A percentile compares a stretch with the other conserved stretches of the same genome.
Evolutionary conservation across 2,113 vertebrate genomes (phyloP).

Genomic region (Pipra filicauda): DNA sequence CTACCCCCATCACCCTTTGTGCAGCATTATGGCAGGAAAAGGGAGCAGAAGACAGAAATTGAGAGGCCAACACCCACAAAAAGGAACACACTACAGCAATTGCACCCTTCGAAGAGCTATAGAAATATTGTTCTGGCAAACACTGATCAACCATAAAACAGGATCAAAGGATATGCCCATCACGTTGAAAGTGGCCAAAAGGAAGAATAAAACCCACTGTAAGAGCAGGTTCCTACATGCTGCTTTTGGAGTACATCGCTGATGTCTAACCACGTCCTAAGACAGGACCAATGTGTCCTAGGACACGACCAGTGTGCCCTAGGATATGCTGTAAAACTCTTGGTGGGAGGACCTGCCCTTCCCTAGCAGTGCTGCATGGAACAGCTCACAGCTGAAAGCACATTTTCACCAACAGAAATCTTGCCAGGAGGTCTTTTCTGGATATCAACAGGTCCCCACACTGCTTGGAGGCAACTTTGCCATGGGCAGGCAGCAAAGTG

Average conservation of each 20-base stretch:
- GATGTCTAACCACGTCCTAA: fast-evolving
- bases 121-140: background rate
- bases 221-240: background rate
- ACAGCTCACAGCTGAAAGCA: background rate
- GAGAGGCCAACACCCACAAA: background rate
- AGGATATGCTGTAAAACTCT: background rate
- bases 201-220: background rate
- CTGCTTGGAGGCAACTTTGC: background rate
- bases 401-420: fast-evolving
- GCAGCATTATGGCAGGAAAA: fast-evolving
- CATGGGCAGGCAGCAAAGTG: background rate
- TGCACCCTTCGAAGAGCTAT: background rate
- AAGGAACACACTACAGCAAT: background rate
- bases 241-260: background rate
- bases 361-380: background rate
- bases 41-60: background rate
- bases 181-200: background rate
- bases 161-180: background rate
- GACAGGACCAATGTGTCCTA: background rate
- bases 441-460: background rate
- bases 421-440: background rate
- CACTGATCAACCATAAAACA: background rate
- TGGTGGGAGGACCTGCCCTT: background rate
- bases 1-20: fast-evolving
- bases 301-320: background rate